Evolutionary conservation across 2,888 invertebrate species (phyloP), one percentile per base, ranked within the genome.

Genomic region (Biston betularia): DNA sequence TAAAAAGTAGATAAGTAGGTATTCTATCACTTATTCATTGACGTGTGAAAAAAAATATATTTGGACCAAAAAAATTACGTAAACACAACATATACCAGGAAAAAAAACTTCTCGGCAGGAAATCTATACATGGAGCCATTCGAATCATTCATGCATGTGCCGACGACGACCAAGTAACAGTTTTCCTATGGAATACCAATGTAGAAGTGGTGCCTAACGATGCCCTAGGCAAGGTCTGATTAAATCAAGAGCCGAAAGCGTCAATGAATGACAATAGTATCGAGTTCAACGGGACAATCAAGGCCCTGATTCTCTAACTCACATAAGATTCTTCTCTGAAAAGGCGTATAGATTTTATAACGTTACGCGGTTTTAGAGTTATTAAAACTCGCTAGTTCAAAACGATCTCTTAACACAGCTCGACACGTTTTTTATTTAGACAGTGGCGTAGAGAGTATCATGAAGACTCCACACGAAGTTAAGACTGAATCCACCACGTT

Each of bases 151-250:
- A 69, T 63, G 65, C 59, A 63, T 65, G 59, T 52, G 50, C 56
- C 33, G 62, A 35, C 44, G 44, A 65, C 55, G 69, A 44, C 69
- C 63, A 63, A 69, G 69, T 69, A 69, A 69, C 69, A 65, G 65
- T 69, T 69, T 60, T 49, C 63, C 52, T 44, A 42, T 38, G 33
- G 65, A 65, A 69, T 69, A 69, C 63, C 35, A 69, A 69, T 60
- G 48, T 14, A 35, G 33, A 10, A 24, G 48, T 44, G 52, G 42
- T 42, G 48, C 64, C 58, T 62, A 62, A 58, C 58, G 61, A 65
- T 65, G 65, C 53, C 63, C 62, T 58, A 64, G 54, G 45, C 58
- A 49, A 65, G 45, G 46, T 57, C 38, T 59, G 59, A 54, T 63
- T 63, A 59, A 63, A 48, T 33, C 24, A 52, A 45, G 11, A 44